Base-by-base conservation (phyloP, 2,113 vertebrate species). In the Lynx canadensis region DNA sequence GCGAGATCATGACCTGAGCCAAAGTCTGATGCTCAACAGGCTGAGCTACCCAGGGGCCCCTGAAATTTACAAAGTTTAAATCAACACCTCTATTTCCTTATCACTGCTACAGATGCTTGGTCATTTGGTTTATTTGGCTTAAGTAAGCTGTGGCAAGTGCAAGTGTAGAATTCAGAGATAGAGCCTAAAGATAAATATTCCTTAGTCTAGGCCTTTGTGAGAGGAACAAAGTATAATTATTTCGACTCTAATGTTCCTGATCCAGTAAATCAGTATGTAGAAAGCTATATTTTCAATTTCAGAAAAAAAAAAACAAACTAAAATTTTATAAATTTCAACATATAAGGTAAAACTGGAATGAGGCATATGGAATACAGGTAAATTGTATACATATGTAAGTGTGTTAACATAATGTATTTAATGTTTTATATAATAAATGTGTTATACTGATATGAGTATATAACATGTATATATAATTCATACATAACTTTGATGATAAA, bases 91-190 rank as follows among this genome's bases (percentile, higher is more conserved):
- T 66, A 2, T 73, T 92, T 7, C 41, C 7, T 74, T 80, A 13
- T 36, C 52, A n/a, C 69, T 73, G 68, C 63, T 45, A 76, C 29
- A 27, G 11, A 48, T 91, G 48, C 10, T 91, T 96, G 33, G 23
- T 73, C 23, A 68, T 82, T 84, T 86, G 82, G 65, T 89, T 96
- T 78, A 71, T 73, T 87, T 88, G 86, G 13, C 9, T 69, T 69
- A 50, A 29, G 45, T 50, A 82, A 95, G 48, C 29, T 83, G 31
- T 66, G 91, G 80, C 33, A 74, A 74, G 25, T 73, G 74, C 33
- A 83, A 74, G 25, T 73, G 96, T 52, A 60, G 31, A 93, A 86
- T 83, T 86, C 23, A 45, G 76, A 94, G 74, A 31, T 55, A 65
- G 36, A 88, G 14, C 14, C 60, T 78, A 33, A 52, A 73, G 87